A percentile compares a stretch with the other conserved stretches of the same genome.
Evolutionary conservation across 1,140 invertebrate genomes (phyloP).

Genomic region (Meteorus sp.): DNA sequence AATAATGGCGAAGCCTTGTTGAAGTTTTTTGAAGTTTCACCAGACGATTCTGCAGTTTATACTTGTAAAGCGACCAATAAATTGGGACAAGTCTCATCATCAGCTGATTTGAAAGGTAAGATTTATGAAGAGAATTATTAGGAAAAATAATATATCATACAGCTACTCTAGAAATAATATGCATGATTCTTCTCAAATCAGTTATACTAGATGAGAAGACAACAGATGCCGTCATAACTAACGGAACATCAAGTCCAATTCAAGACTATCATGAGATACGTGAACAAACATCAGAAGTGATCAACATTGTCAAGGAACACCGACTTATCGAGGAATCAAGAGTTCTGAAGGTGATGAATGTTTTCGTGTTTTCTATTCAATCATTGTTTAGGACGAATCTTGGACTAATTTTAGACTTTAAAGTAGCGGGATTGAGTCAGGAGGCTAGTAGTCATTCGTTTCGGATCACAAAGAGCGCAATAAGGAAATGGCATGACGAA

Average conservation of each 20-base stretch:
- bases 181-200: constrained; percentile 8
- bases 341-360: constrained; percentile 24
- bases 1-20: constrained; percentile 68
- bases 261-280: constrained; percentile 13
- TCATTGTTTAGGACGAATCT: background rate
- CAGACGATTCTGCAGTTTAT: constrained; percentile 66
- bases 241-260: constrained; percentile 19
- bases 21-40: constrained; percentile 63
- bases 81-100: constrained; percentile 66
- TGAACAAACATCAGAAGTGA: constrained; percentile 1
- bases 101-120: constrained; percentile 61
- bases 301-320: constrained; percentile 17
- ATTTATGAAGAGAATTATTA: constrained; percentile 34
- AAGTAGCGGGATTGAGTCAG: background rate
- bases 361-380: background rate
- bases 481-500: background rate
- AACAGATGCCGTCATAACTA: constrained; percentile 17
- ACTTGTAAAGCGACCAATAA: constrained; percentile 73
- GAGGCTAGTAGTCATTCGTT: constrained; percentile 9
- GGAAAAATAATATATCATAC: too few species aligned
- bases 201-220: constrained; percentile 7
- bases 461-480: constrained; percentile 26
- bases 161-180: too few species aligned
- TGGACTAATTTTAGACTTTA: constrained; percentile 14
- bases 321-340: constrained; percentile 25